Conservation (phyloP, 2,888 invertebrate genomes). For the Ophion obscuratus region DNA sequence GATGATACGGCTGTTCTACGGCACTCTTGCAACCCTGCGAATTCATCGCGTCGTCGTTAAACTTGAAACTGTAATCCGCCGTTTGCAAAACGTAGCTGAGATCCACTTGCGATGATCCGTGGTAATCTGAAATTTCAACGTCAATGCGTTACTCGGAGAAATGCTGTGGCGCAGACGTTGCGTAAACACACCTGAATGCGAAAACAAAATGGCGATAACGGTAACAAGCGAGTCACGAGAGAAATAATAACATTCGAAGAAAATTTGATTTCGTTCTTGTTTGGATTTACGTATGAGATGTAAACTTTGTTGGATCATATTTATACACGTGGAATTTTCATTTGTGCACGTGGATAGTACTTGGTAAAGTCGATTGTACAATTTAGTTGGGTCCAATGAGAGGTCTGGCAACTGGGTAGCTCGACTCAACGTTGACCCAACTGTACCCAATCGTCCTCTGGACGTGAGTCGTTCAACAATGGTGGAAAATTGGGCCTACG, state of each 20-base stretch:
- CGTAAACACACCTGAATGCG: neutral
- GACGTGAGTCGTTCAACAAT: too few species aligned
- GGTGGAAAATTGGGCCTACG: too few species aligned
- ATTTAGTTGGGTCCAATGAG: too few species aligned
- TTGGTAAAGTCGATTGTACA: neutral
- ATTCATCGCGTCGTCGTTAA: slow-evolving; percentile 28
- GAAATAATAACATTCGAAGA: neutral
- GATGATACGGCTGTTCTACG: slow-evolving; percentile 7
- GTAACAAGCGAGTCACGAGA: neutral
- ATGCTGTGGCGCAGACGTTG: neutral
- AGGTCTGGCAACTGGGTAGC: too few species aligned
- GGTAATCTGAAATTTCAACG: slow-evolving; percentile 77
- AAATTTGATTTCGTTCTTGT: neutral
- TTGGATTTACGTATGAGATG: neutral
- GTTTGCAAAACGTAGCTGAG: slow-evolving; percentile 74
- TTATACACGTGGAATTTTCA: neutral
- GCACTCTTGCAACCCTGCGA: slow-evolving; percentile 19
- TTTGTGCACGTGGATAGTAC: neutral
- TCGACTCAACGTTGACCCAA: too few species aligned
- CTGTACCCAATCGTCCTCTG: too few species aligned
- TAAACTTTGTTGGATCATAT: neutral
- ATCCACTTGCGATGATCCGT: slow-evolving; percentile 73
- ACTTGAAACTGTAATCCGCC: slow-evolving; percentile 17
- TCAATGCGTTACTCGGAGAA: slow-evolving; percentile 43
- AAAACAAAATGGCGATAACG: neutral